Evolutionary conservation across 2,797 vertebrate genomes (phyloP).

Genomic region (Ctenosaura bakeri): DNA sequence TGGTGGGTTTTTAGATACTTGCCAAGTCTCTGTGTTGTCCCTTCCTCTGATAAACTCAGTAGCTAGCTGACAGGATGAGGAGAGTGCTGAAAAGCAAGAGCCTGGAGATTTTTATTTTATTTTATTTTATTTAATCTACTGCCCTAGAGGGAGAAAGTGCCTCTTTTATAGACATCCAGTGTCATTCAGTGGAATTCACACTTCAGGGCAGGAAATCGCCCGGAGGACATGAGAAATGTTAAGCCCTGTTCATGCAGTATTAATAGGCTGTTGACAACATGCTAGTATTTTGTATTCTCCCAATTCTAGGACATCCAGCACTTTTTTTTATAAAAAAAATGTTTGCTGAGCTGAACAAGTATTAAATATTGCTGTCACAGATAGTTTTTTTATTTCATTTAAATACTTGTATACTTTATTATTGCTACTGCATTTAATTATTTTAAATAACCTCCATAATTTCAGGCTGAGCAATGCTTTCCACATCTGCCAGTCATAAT

Average conservation of each 20-base stretch:
- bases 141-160: conserved; percentile 48
- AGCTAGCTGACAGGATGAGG: conserved; percentile 57
- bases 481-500: neutral
- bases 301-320: conserved; percentile 1
- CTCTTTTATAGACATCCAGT: conserved; percentile 41
- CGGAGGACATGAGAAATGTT: conserved; percentile 39
- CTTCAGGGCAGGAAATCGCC: conserved; percentile 41
- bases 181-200: conserved; percentile 57
- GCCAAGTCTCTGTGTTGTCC: conserved; percentile 50
- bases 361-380: neutral
- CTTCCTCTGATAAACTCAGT: conserved; percentile 67
- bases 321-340: neutral
- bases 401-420: neutral
- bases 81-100: conserved; percentile 48
- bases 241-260: conserved; percentile 28
- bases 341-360: neutral
- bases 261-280: conserved; percentile 43
- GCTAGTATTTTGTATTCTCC: conserved; percentile 28
- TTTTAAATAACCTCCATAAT: neutral
- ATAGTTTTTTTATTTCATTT: neutral
- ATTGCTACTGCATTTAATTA: neutral
- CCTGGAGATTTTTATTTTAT: conserved; percentile 54
- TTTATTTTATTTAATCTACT: conserved; percentile 13
- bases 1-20: conserved; percentile 63
- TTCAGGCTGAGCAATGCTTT: neutral